Evolutionary conservation across 2,797 vertebrate genomes (phyloP).

Genomic region (Menidia menidia): DNA sequence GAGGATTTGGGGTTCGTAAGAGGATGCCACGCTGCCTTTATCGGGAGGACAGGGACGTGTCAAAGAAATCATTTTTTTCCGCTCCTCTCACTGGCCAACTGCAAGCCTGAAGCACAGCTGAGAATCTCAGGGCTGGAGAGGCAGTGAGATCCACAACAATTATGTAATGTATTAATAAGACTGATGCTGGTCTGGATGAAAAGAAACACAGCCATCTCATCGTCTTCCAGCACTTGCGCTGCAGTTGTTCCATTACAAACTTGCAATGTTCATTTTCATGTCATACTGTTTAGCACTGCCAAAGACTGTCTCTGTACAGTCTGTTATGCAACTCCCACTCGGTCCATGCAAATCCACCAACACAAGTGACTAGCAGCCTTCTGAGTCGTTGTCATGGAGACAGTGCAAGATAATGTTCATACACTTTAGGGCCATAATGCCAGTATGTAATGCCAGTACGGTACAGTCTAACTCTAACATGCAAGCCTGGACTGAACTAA

Average conservation of each 20-base stretch:
- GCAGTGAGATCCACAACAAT: slow-evolving; percentile 41
- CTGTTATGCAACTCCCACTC: slow-evolving; percentile 79
- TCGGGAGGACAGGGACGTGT: slow-evolving; percentile 36
- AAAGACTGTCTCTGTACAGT: slow-evolving; percentile 46
- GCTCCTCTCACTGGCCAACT: slow-evolving; percentile 34
- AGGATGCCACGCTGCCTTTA: slow-evolving; percentile 37
- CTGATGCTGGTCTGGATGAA: slow-evolving; percentile 45
- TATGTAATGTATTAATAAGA: slow-evolving; percentile 63
- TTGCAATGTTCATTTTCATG: slow-evolving; percentile 54
- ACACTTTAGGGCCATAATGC: slow-evolving; percentile 61
- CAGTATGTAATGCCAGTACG: slow-evolving; percentile 69
- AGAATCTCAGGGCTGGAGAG: slow-evolving; percentile 39
- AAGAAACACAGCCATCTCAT: slow-evolving; percentile 41
- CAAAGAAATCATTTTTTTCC: slow-evolving; percentile 23
- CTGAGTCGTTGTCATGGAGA: slow-evolving; percentile 71
- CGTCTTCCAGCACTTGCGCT: slow-evolving; percentile 41
- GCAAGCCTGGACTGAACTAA: slow-evolving; percentile 51
- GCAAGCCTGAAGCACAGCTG: slow-evolving; percentile 46
- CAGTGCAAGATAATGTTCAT: slow-evolving; percentile 69
- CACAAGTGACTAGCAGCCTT: slow-evolving; percentile 73
- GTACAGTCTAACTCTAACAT: slow-evolving; percentile 41
- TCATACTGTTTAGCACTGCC: slow-evolving; percentile 43
- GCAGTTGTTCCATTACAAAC: slow-evolving; percentile 61
- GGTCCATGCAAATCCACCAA: slow-evolving; percentile 78
- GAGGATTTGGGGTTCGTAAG: slow-evolving; percentile 16